Base-by-base conservation (phyloP, 1,140 invertebrate genomes). In the Brevipalpus yothersi region DNA sequence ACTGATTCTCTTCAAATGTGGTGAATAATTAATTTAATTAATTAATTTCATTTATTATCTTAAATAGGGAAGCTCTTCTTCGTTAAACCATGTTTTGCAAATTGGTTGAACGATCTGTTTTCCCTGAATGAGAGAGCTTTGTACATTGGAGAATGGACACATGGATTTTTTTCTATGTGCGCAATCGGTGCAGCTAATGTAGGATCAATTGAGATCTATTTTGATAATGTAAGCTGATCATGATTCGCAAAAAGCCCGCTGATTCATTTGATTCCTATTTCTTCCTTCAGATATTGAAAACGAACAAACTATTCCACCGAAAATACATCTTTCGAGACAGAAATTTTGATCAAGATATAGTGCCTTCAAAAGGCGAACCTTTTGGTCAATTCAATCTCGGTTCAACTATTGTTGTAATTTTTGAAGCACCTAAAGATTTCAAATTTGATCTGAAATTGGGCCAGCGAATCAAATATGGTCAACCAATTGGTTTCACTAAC, bases 161-260 rank as follows among this genome's bases (percentile, higher is more conserved):
- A 94, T 71, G 95, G 95, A 0, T 98, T 96, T 71, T 98, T 98
- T 73, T 92, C 90, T 17, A 89, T 96, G 75, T 82, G 89, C 2
- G 91, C 94, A 8, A 90, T 99, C 4, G 93, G 91, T 2, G 95
- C 95, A 0, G 98, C 93, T 0, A 98, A 97, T 72, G 95, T 99
- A 31, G 95, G 95, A 0, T 94, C 89, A 0, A 92, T 98, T 62
- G 79, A 80, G 67, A 83, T 98, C 17, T 88, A 86, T 67, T 83
- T 82, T 67, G 92, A 97, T 72, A 72, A 61, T 41, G 59, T 82
- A 71, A 68, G 61, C 58, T 21, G 17, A 42, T 53, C 31, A 31
- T 31, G 2, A 31, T 31, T 31, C 5, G 31, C 12, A 45, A 53
- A 10, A 53, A 53, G 12, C 12, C n/a, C 12, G 10, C 9, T 4